Evolutionary conservation across 1,140 invertebrate species (phyloP), one percentile per base, ranked within the genome.

Genomic region (Drosophila chauvacae): DNA sequence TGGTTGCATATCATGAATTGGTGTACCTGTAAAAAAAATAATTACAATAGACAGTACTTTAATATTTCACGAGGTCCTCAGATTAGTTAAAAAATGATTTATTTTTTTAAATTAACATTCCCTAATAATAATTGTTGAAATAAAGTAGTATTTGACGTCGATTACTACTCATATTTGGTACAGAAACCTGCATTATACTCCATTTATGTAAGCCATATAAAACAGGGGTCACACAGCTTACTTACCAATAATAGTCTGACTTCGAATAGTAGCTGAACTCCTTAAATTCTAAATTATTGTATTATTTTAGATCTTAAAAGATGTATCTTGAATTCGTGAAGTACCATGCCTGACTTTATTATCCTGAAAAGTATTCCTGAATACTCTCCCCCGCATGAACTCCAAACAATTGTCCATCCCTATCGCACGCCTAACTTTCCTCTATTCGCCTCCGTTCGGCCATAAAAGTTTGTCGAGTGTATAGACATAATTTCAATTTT

Each of bases 401-500:
- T 20, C 10, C 3, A 2, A 3, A 7, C 56, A 16, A 16, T 41
- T 28, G 9, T 13, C 9, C 18, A n/a, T 16, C 33, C 39, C 35
- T 39, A 20, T n/a, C 35, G 9, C 44, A 28, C 35, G 51, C 26
- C 9, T 51, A 48, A 37, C 61, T 61, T 42, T 35, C 53, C 72
- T 73, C 45, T 45, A 66, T 37, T 58, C n/a, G 14, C 13, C 60
- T 20, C 47, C 23, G 42, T 47, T 39, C 20, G 37, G 57, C 58
- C 56, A 66, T 74, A 78, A 80, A 83, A 83, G 64, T 83, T 87
- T 68, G 80, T 80, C 80, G 80, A 83, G 55, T 65, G 61, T 76
- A 70, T 90, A 85, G 85, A 90, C 85, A 90, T 90, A 90, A 90
- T 90, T 90, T 90, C 85, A 90, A 90, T 90, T 90, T 90, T 90